Conservation (phyloP, 2,797 vertebrate genomes). For the Serranus cabrilla region DNA sequence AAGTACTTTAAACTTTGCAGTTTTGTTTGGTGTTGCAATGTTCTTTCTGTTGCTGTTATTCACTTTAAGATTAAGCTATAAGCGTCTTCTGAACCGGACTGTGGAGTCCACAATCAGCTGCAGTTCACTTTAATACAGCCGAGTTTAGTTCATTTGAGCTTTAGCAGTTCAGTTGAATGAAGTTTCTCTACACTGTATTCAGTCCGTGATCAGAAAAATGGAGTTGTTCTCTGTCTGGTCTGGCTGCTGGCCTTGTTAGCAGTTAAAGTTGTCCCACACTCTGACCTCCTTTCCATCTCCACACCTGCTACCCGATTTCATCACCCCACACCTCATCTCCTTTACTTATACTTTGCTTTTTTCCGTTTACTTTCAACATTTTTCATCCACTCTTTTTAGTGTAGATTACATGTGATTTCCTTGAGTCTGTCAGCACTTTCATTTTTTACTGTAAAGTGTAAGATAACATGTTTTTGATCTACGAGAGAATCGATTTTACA, state of each 20-base stretch:
- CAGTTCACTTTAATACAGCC: constrained; percentile 11
- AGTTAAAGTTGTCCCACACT: constrained; percentile 16
- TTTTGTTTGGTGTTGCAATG: constrained; percentile 6
- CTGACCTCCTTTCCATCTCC: constrained; percentile 17
- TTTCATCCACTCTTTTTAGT: background rate
- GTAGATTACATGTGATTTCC: background rate
- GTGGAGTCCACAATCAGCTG: background rate
- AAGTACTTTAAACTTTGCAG: constrained; percentile 31
- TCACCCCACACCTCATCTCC: background rate
- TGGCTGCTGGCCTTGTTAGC: constrained; percentile 3
- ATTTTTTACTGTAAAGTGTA: background rate
- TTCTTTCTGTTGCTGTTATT: background rate
- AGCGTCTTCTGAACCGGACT: background rate
- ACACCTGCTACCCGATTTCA: background rate
- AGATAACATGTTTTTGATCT: background rate
- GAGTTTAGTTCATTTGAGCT: constrained; percentile 4
- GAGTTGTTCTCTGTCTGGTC: background rate
- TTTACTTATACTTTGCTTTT: background rate
- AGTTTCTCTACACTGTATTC: background rate
- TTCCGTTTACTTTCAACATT: background rate
- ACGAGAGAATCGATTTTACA: background rate
- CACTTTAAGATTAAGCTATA: background rate
- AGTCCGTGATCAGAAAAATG: constrained; percentile 14
- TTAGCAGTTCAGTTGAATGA: constrained; percentile 9
- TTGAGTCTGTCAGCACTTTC: background rate